phyloP scores from a whole-genome alignment of 2,888 invertebrate genomes.

The Harpagoxenus sublaevis region DNA sequence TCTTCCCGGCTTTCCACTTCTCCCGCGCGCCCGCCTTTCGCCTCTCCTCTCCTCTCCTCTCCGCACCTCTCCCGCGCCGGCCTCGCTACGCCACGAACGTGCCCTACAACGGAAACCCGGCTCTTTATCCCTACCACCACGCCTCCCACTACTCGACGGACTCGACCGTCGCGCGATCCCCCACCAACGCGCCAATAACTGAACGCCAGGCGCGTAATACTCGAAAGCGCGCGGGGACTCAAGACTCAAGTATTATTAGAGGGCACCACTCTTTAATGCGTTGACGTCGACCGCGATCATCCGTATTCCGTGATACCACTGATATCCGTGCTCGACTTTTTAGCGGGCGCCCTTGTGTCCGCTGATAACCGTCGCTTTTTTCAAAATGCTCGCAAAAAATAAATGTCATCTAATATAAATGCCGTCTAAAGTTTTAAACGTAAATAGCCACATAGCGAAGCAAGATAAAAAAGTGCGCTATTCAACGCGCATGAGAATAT shows the following conservation, averaged over 20 bases:
- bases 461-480: background rate
- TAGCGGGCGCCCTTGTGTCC: background rate
- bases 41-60: slow-evolving; percentile 69
- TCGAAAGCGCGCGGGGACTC: background rate
- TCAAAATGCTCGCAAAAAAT: background rate
- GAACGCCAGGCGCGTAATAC: slow-evolving; percentile 63
- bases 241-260: no score
- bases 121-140: slow-evolving; percentile 63
- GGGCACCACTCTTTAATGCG: background rate
- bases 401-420: background rate
- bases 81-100: slow-evolving; percentile 81
- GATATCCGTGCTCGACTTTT: background rate
- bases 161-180: slow-evolving; percentile 49
- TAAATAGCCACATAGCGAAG: background rate
- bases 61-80: slow-evolving; percentile 76
- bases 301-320: background rate
- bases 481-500: background rate
- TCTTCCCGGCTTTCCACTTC: slow-evolving; percentile 84
- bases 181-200: slow-evolving; percentile 59
- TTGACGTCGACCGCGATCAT: background rate
- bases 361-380: background rate
- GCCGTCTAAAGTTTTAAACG: background rate
- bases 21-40: slow-evolving; percentile 83
- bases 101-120: slow-evolving; percentile 81
- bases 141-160: background rate